phyloP scores from a whole-genome alignment of 2,797 vertebrate species.

The Mus minutoides region DNA sequence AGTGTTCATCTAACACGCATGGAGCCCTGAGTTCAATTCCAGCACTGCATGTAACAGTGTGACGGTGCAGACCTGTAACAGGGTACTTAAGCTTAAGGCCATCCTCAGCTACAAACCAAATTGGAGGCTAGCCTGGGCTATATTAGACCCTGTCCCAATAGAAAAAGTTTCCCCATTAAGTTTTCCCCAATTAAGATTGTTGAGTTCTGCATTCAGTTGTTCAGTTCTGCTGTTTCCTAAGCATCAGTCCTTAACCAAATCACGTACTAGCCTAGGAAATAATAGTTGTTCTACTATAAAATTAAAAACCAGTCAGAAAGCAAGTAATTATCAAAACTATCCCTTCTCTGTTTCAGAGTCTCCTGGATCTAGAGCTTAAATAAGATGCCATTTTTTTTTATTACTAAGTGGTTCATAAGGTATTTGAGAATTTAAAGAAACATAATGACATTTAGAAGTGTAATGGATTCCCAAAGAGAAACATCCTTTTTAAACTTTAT shows the following conservation, averaged over 20 bases:
- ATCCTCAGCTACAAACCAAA: not conserved
- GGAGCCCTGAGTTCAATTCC: not conserved
- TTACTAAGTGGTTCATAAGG: not conserved
- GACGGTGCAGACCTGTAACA: not conserved
- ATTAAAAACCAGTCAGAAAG: not conserved
- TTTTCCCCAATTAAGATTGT: not conserved
- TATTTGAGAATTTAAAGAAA: not conserved
- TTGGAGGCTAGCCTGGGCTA: not conserved
- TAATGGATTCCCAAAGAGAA: not conserved
- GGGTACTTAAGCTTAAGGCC: not conserved
- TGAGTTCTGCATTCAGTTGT: not conserved
- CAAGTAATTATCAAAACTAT: not conserved
- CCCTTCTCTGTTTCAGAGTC: not conserved
- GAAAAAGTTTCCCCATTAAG: not conserved
- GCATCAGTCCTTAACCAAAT: not conserved
- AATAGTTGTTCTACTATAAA: not conserved
- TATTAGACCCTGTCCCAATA: not conserved
- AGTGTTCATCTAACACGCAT: not conserved
- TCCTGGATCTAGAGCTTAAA: conserved; percentile 38
- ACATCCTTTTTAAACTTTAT: not conserved
- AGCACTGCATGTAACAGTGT: not conserved
- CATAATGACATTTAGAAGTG: not conserved
- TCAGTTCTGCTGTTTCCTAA: not conserved
- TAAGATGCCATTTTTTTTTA: not conserved
- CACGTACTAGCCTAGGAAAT: not conserved